A percentile compares a stretch with the other conserved stretches of the same genome.
Conservation (phyloP, 2,888 invertebrate species). For the Megalurothrips usitatus region DNA sequence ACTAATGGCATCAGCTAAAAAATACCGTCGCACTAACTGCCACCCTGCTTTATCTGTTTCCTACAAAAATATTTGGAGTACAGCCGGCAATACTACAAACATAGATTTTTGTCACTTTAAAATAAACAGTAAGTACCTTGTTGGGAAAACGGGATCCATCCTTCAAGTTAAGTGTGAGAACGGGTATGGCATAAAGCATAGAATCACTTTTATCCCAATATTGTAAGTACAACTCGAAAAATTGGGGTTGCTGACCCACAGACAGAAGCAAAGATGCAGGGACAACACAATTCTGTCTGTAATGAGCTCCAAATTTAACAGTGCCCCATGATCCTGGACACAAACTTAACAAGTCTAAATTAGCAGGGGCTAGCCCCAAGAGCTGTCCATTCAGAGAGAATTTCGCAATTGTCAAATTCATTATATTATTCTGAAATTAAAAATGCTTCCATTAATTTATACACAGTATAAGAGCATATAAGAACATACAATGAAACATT, state of each 20-base stretch:
- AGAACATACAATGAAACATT: neutral
- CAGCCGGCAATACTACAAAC: constrained; percentile 27
- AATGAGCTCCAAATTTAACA: constrained; percentile 46
- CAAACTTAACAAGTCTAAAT: constrained; percentile 39
- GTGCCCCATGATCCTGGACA: constrained; percentile 41
- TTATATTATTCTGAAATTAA: constrained; percentile 43
- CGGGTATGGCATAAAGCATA: constrained; percentile 53
- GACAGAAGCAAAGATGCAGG: constrained; percentile 45
- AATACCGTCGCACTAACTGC: constrained; percentile 64
- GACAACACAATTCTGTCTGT: constrained; percentile 44
- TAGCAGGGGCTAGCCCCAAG: constrained; percentile 44
- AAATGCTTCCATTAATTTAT: constrained; percentile 29
- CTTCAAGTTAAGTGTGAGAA: constrained; percentile 52
- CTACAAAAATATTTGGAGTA: constrained; percentile 43
- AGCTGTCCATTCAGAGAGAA: constrained; percentile 47
- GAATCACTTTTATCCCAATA: constrained; percentile 47
- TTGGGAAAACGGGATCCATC: constrained; percentile 46
- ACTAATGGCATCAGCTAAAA: constrained; percentile 58
- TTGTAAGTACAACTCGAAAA: constrained; percentile 54
- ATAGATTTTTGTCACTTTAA: constrained; percentile 4
- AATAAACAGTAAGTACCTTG: constrained; percentile 41
- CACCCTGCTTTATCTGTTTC: constrained; percentile 53
- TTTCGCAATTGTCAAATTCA: constrained; percentile 48
- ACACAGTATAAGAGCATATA: constrained; percentile 28
- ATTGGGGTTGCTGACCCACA: constrained; percentile 44